A percentile compares a stretch with the other conserved stretches of the same genome.
phyloP scores from a whole-genome alignment of 2,888 invertebrate species.

The Calliopum simillimum region DNA sequence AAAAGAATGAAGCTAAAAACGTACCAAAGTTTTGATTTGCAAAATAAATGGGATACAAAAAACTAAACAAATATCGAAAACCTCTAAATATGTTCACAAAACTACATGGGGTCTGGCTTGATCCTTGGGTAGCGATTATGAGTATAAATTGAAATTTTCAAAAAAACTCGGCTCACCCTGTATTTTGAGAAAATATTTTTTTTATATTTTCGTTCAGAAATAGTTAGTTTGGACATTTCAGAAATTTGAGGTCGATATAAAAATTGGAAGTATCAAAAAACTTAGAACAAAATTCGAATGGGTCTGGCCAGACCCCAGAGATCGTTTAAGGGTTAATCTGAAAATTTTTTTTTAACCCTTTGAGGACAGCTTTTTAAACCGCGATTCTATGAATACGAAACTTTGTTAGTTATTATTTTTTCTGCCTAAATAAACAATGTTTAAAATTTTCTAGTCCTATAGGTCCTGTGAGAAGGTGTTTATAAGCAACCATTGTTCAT shows the following conservation, averaged over 20 bases:
- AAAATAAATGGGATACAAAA: not conserved
- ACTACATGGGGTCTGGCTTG: not conserved
- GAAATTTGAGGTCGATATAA: not conserved
- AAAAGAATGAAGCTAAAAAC: not conserved
- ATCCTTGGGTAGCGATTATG: not conserved
- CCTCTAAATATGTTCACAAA: not conserved
- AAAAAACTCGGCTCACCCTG: too few relatives aligned
- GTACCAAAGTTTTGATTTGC: not conserved
- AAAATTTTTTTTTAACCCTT: too few relatives aligned
- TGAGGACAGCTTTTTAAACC: too few relatives aligned
- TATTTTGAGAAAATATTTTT: not conserved
- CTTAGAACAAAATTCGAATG: too few relatives aligned
- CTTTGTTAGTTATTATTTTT: too few relatives aligned
- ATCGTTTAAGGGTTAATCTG: too few relatives aligned
- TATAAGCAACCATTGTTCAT: too few relatives aligned
- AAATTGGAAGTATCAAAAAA: not conserved
- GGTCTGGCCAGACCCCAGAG: not conserved
- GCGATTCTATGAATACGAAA: too few relatives aligned
- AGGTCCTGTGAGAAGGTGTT: too few relatives aligned
- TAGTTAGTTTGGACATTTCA: not conserved
- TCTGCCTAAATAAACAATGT: too few relatives aligned
- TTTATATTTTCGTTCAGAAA: not conserved
- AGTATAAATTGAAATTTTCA: not conserved
- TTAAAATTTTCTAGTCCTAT: too few relatives aligned
- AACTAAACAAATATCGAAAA: not conserved